Evolutionary conservation across 1,140 invertebrate genomes (phyloP), one percentile per base, ranked within the genome.

Genomic region (Sweltsa coloradensis): DNA sequence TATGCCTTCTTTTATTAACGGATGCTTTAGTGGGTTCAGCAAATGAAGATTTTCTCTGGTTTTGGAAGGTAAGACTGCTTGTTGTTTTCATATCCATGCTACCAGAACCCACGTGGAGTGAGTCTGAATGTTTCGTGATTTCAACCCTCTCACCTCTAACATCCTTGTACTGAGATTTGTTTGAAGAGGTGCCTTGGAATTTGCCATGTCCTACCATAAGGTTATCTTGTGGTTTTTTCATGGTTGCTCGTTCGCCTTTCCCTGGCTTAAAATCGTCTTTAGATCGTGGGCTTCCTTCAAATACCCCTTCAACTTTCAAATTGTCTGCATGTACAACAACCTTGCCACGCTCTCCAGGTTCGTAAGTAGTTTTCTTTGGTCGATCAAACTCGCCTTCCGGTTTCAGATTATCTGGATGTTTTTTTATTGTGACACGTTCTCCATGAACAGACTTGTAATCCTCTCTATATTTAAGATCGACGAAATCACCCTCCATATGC

Each of bases 261-360:
- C 42, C 60, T 5, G 59, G 52, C n/a, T 45, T 50, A 19, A 58
- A 67, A 46, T 69, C 63, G 23, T 68, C 60, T 49, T 53, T 49
- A 29, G 53, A 26, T 45, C 47, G 50, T 2, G 54, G 42, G n/a
- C 45, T 50, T 24, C 24, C 54, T 58, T 24, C 60, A 49, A 14
- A 59, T 0, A 57, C 27, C 9, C 78, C 76, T 64, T 81, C 78
- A 3, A 75, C 72, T 51, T 61, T 67, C 0, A 83, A 60, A 56
- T 81, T 82, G 57, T 78, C 73, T 51, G 64, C 58, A 36, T 52
- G 65, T 49, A 49, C 45, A 5, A n/a, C 45, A 11, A 43, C 7
- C 13, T 18, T 58, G 25, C 47, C 41, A 16, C 47, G 47, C 54
- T 36, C 47, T 13, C 46, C 46, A 41, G 36, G 24, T 1, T 34